Evolutionary conservation across 2,888 invertebrate genomes (phyloP).

Genomic region (Temnothorax unifasciatus): DNA sequence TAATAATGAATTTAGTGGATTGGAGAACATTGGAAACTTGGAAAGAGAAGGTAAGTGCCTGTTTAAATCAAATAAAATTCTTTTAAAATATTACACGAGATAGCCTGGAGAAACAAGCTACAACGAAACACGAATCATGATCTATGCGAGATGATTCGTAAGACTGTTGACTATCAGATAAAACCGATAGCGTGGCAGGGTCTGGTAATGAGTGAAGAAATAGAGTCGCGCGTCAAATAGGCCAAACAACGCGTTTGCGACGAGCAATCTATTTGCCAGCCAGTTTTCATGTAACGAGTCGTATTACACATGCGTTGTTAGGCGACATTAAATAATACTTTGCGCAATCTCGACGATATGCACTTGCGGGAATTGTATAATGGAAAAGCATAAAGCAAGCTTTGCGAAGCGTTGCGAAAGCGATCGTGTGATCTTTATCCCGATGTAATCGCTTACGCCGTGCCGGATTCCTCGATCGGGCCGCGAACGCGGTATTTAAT

Average conservation of each 20-base stretch:
- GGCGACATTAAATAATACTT: constrained; percentile 42
- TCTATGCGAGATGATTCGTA: constrained; percentile 3
- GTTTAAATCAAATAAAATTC: constrained; percentile 7
- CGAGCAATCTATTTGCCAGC: constrained; percentile 15
- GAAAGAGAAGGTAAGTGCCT: constrained; percentile 6
- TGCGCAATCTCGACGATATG: constrained; percentile 25
- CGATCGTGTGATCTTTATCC: constrained; percentile 49
- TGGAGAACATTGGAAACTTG: neutral
- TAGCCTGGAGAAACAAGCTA: neutral
- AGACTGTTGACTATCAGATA: constrained; percentile 24
- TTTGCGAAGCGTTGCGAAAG: constrained; percentile 36
- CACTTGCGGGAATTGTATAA: constrained; percentile 32
- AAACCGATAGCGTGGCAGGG: constrained; percentile 6
- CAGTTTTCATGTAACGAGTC: constrained; percentile 22
- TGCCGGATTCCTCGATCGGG: constrained; percentile 27
- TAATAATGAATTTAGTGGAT: neutral
- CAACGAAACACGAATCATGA: constrained; percentile 1
- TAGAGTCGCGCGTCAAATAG: constrained; percentile 36
- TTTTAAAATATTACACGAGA: neutral
- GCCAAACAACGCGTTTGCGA: constrained; percentile 27
- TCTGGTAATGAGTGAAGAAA: constrained; percentile 16
- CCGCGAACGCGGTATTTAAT: constrained; percentile 61
- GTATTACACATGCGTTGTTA: constrained; percentile 2
- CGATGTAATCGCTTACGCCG: constrained; percentile 22
- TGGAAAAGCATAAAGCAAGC: constrained; percentile 35